A percentile compares a stretch with the other conserved stretches of the same genome.
These are phyloP conservation scores for Dione juno DNA, from an alignment of 2,888 invertebrate species.

Conservation along the genomic window DNA sequence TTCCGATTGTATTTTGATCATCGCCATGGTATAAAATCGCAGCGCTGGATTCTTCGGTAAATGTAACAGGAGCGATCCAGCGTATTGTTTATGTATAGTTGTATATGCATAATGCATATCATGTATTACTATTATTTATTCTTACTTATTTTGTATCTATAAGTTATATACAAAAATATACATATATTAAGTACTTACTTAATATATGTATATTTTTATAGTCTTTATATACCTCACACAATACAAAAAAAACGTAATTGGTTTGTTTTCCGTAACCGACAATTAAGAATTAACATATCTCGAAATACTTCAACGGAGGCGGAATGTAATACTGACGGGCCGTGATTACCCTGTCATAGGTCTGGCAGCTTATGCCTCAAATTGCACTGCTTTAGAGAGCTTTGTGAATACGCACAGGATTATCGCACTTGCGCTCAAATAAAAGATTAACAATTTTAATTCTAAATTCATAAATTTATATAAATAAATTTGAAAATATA, in stretches of 20 bases:
- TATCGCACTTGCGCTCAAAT: slow-evolving; percentile 18
- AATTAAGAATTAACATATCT: slow-evolving; percentile 49
- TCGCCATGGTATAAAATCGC: too few relatives aligned
- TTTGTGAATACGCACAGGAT: slow-evolving; percentile 47
- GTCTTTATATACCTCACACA: background rate
- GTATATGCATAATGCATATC: too few relatives aligned
- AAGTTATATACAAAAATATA: background rate
- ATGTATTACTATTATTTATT: too few relatives aligned
- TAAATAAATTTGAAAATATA: too few relatives aligned
- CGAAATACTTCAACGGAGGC: slow-evolving; percentile 46
- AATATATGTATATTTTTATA: too few relatives aligned
- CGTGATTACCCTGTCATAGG: slow-evolving; percentile 73
- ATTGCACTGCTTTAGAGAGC: slow-evolving; percentile 42
- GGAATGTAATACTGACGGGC: slow-evolving; percentile 60
- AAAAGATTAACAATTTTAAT: background rate
- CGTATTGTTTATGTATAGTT: too few relatives aligned
- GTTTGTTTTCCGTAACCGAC: slow-evolving; percentile 36
- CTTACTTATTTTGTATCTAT: too few relatives aligned
- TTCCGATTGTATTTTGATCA: too few relatives aligned
- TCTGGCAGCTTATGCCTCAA: slow-evolving; percentile 54
- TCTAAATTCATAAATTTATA: background rate
- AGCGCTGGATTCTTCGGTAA: too few relatives aligned
- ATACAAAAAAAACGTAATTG: slow-evolving; percentile 3
- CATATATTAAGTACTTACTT: background rate
- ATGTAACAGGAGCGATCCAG: too few relatives aligned